Conservation (phyloP, 2,797 vertebrate genomes). For the Rhyacichthys aspro region DNA sequence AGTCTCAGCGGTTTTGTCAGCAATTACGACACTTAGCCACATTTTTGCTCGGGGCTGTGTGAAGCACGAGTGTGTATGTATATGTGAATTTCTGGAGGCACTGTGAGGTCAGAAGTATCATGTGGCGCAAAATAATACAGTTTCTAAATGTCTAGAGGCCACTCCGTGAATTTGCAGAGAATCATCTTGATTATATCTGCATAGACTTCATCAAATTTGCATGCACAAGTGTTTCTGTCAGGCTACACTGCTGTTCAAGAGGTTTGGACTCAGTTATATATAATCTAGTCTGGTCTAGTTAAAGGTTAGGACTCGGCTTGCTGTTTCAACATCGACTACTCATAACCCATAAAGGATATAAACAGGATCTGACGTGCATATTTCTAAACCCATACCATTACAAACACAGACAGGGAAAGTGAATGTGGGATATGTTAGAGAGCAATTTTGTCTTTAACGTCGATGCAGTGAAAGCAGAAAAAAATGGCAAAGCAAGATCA, state of each 20-base stretch:
- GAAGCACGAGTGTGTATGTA: conserved; percentile 1
- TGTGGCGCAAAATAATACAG: background rate
- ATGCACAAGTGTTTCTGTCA: background rate
- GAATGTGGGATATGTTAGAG: no score
- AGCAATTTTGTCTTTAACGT: no score
- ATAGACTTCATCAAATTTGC: conserved; percentile 22
- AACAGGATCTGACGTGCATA: no score
- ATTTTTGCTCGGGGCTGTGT: conserved; percentile 35
- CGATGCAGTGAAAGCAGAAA: no score
- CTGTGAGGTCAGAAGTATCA: conserved; percentile 3
- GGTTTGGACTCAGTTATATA: background rate
- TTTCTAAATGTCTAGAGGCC: conserved; percentile 3
- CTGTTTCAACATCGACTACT: no score
- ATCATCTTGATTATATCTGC: conserved; percentile 26
- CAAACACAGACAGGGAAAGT: no score
- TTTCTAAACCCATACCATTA: no score
- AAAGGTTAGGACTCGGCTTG: no score
- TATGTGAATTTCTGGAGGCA: conserved; percentile 9
- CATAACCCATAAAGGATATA: no score
- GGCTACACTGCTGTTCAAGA: background rate
- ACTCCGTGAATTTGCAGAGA: background rate
- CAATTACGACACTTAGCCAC: conserved; percentile 43
- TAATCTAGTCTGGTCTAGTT: no score
- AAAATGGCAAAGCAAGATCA: no score
- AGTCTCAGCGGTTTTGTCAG: conserved; percentile 47